phyloP scores from a whole-genome alignment of 2,113 vertebrate species.

The Myiagra hebetior region DNA sequence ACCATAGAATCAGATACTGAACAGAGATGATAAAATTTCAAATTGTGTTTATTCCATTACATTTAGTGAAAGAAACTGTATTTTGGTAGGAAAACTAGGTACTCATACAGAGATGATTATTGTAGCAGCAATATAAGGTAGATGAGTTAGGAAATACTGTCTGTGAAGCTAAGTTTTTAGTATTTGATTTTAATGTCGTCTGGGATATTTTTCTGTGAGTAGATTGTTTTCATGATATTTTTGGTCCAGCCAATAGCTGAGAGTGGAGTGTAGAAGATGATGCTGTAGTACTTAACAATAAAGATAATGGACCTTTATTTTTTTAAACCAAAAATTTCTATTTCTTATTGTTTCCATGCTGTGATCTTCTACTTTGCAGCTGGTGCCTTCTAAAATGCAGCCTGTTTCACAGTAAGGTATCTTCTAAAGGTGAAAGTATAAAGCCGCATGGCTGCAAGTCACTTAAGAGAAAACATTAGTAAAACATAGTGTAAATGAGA shows the following conservation, averaged over 20 bases:
- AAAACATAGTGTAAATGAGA: background rate
- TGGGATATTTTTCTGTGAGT: background rate
- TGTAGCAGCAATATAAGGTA: background rate
- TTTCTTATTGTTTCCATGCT: background rate
- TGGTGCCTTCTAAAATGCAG: background rate
- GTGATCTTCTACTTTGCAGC: background rate
- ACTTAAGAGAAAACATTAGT: conserved; percentile 44
- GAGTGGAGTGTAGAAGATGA: background rate
- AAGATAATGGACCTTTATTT: background rate
- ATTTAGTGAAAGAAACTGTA: background rate
- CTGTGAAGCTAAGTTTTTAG: background rate
- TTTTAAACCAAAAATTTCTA: background rate
- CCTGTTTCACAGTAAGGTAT: background rate
- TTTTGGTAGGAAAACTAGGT: background rate
- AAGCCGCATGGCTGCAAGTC: background rate
- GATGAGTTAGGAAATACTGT: background rate
- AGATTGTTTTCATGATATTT: background rate
- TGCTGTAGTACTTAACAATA: background rate
- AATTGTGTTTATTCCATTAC: background rate
- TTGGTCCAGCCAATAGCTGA: background rate
- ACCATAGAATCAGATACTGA: background rate
- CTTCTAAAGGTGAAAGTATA: conserved; percentile 31
- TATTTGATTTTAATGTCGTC: background rate
- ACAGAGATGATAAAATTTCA: background rate
- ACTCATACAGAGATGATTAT: background rate